Evolutionary conservation across 2,888 invertebrate genomes (phyloP).

Genomic region (Ectemnius continuus): DNA sequence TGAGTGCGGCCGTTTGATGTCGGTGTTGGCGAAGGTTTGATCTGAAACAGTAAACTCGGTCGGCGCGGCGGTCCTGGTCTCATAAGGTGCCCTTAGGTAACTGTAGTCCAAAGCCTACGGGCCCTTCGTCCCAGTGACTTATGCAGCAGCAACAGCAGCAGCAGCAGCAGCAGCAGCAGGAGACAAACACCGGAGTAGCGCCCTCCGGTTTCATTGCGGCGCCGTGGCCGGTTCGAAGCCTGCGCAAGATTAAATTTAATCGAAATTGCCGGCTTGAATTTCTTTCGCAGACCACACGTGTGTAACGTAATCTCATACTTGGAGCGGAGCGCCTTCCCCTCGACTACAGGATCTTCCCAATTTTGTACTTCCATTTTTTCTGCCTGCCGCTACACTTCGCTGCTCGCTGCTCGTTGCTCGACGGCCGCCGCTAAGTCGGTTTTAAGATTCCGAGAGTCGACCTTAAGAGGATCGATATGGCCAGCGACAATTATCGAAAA

Average conservation of each 20-base stretch:
- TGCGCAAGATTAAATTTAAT: slow-evolving; percentile 69
- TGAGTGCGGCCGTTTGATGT: no score
- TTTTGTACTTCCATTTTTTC: slow-evolving; percentile 31
- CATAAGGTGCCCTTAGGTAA: slow-evolving; percentile 56
- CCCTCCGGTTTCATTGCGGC: slow-evolving; percentile 65
- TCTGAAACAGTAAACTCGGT: slow-evolving; percentile 59
- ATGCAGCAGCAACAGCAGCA: slow-evolving; percentile 34
- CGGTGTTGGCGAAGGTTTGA: slow-evolving; percentile 42
- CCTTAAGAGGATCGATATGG: not conserved
- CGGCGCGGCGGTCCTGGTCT: slow-evolving; percentile 37
- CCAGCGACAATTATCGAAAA: slow-evolving; percentile 1
- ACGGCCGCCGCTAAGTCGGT: no score
- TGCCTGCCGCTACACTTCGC: not conserved
- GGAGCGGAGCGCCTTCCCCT: slow-evolving; percentile 44
- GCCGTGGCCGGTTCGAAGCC: slow-evolving; percentile 59
- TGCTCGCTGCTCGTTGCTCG: no score
- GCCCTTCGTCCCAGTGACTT: slow-evolving; percentile 41
- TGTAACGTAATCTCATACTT: slow-evolving; percentile 68
- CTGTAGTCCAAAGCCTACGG: slow-evolving; percentile 52
- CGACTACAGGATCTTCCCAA: slow-evolving; percentile 34
- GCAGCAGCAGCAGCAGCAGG: slow-evolving; percentile 22
- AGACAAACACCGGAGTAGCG: slow-evolving; percentile 39
- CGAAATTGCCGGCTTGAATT: slow-evolving; percentile 71
- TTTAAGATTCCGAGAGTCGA: not conserved
- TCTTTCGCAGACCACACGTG: slow-evolving; percentile 66